phyloP scores from a whole-genome alignment of 2,113 vertebrate genomes.

The Rhagologus leucostigma region DNA sequence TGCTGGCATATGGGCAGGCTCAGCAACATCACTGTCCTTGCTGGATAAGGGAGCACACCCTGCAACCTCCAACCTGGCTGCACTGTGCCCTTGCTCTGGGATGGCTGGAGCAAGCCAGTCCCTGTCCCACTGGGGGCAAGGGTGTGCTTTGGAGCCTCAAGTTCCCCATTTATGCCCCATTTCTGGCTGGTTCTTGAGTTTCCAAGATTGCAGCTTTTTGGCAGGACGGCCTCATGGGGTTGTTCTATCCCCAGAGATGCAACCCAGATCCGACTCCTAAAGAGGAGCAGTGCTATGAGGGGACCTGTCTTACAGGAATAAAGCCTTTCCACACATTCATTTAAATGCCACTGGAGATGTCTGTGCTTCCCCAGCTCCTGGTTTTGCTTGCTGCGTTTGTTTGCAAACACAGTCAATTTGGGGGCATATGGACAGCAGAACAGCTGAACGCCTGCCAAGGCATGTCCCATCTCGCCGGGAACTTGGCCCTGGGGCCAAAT shows the following conservation, averaged over 20 bases:
- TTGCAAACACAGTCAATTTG: fast-evolving
- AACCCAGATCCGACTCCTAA: fast-evolving
- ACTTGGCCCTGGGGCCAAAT: not conserved
- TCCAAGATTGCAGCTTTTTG: not conserved
- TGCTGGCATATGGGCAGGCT: fast-evolving
- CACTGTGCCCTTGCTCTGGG: not conserved
- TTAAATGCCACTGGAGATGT: not conserved
- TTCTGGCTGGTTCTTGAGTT: not conserved
- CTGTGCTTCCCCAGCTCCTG: not conserved
- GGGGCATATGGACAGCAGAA: not conserved
- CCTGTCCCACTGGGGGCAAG: not conserved
- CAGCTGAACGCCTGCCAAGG: fast-evolving
- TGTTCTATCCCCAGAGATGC: not conserved
- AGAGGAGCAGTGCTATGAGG: not conserved
- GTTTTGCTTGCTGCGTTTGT: not conserved
- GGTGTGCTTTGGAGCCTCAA: not conserved
- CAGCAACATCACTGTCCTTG: not conserved
- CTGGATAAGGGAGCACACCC: not conserved
- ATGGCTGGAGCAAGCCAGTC: not conserved
- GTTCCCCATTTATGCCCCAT: fast-evolving
- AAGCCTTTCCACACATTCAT: not conserved
- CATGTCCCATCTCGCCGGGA: fast-evolving
- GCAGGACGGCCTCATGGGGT: not conserved
- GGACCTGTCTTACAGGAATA: not conserved
- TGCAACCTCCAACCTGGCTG: fast-evolving